Base-by-base conservation (phyloP, 2,888 invertebrate species). In the Troides helena region DNA sequence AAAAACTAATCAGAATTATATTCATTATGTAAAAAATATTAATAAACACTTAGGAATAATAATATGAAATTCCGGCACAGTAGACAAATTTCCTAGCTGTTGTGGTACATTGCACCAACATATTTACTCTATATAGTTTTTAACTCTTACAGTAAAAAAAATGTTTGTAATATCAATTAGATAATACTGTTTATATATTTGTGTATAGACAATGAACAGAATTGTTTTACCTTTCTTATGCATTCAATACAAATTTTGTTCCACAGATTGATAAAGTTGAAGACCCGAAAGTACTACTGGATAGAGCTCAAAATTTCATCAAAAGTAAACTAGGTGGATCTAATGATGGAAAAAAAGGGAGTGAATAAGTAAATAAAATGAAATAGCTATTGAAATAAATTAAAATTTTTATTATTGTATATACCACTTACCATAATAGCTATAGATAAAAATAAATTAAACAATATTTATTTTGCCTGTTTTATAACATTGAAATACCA, bases 221-320 rank as follows among this genome's bases (percentile, higher is more conserved):
- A 12, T 12, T 14, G 14, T 46, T 46, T 12, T 39, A 10, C 7
- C 10, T 46, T 46, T 46, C 12, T 12, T 46, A 17, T 46, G 1
- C 1, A 14, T 46, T 46, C 4, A 46, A 46, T 14, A 46, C 39
- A 46, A 0, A 53, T 65, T 62, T 18, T 62, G 39, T 30, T 74
- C 90, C 92, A 69, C 88, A 98, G 97, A 94, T 98, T 74, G 97
- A 97, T 10, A 95, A 95, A 83, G 96, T 98, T 7, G 97, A 98
- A 87, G 96, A 98, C 76, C 98, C 98, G 5, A 87, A 92, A 72
- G 95, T 95, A 76, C 82, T 98, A 77, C 88, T 95, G 80, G 95
- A 95, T 73, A 96, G 95, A 85, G 84, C 96, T 60, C 95, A 95
- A 84, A 94, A 95, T 67, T 95, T 94, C 83, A 85, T 96, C 30